phyloP scores from a whole-genome alignment of 2,888 invertebrate genomes.

The Tromatobia lineatoria region DNA sequence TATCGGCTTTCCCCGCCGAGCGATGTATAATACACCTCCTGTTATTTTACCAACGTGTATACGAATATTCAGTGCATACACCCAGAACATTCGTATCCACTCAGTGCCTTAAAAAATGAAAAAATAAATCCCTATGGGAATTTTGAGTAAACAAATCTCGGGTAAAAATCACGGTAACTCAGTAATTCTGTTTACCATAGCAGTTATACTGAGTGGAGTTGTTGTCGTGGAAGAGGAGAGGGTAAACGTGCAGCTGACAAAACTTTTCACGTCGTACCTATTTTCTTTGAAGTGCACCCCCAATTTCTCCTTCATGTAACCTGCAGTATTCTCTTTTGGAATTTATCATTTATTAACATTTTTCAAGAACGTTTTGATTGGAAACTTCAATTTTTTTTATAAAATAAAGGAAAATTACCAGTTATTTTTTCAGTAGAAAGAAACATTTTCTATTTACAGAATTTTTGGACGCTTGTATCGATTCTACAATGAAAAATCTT shows the following conservation, averaged over 20 bases:
- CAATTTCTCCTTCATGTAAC: constrained; percentile 1
- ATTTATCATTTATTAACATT: too few species aligned
- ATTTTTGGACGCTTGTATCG: too few species aligned
- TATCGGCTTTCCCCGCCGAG: constrained; percentile 15
- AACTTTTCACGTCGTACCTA: constrained; percentile 2
- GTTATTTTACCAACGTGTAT: background rate
- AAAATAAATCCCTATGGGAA: background rate
- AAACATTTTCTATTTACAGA: too few species aligned
- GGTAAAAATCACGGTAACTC: constrained; percentile 12
- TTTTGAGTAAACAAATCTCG: constrained; percentile 7
- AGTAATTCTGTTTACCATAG: background rate
- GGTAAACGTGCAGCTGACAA: constrained; percentile 31
- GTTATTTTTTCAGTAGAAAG: too few species aligned
- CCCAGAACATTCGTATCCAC: background rate
- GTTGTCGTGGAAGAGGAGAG: background rate
- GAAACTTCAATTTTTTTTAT: too few species aligned
- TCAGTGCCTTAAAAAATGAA: background rate
- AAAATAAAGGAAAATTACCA: too few species aligned
- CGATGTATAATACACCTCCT: background rate
- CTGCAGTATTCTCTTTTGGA: background rate
- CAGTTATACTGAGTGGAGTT: background rate
- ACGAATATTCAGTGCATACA: background rate
- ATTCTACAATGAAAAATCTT: too few species aligned
- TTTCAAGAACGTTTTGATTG: too few species aligned
- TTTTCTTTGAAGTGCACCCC: background rate